Conservation (phyloP, 1,140 invertebrate genomes). For the Drosophila pectinifera region DNA sequence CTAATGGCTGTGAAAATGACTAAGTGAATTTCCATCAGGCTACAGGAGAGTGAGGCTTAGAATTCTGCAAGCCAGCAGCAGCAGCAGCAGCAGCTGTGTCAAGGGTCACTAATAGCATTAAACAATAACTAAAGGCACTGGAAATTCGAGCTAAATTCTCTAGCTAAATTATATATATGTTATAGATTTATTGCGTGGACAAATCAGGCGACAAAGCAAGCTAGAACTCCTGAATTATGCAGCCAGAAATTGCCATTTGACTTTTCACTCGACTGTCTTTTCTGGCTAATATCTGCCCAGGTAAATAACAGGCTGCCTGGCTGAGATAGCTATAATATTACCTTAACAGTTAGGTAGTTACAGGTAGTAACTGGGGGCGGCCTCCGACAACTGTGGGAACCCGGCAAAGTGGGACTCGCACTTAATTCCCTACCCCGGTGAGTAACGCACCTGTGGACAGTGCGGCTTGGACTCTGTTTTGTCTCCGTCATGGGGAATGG, state of each 20-base stretch:
- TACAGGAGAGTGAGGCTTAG: slow-evolving; percentile 22
- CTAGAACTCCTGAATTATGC: neutral
- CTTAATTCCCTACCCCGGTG: slow-evolving; percentile 8
- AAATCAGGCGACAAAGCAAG: slow-evolving; percentile 2
- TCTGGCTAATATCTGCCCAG: slow-evolving; percentile 23
- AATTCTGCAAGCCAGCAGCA: slow-evolving; percentile 16
- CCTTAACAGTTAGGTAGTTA: too few relatives aligned
- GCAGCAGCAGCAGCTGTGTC: slow-evolving; percentile 20
- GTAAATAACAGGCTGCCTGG: slow-evolving; percentile 4
- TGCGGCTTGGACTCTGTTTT: slow-evolving; percentile 13
- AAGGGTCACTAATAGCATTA: slow-evolving; percentile 61
- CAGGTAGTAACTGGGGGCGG: slow-evolving; percentile 35
- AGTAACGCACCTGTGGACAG: slow-evolving; percentile 28
- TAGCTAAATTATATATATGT: too few relatives aligned
- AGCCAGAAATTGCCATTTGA: neutral
- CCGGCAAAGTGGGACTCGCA: slow-evolving; percentile 27
- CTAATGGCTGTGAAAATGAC: slow-evolving; percentile 81
- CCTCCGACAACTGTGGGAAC: slow-evolving; percentile 57
- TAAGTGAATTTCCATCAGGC: slow-evolving; percentile 74
- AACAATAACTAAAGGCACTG: neutral
- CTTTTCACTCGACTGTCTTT: neutral
- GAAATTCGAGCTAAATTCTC: too few relatives aligned
- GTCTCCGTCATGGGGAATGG: slow-evolving; percentile 38
- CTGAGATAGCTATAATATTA: slow-evolving; percentile 39
- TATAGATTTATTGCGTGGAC: neutral